Evolutionary conservation across 2,888 invertebrate species (phyloP), one percentile per base, ranked within the genome.

Genomic region (Gortyna flavago): DNA sequence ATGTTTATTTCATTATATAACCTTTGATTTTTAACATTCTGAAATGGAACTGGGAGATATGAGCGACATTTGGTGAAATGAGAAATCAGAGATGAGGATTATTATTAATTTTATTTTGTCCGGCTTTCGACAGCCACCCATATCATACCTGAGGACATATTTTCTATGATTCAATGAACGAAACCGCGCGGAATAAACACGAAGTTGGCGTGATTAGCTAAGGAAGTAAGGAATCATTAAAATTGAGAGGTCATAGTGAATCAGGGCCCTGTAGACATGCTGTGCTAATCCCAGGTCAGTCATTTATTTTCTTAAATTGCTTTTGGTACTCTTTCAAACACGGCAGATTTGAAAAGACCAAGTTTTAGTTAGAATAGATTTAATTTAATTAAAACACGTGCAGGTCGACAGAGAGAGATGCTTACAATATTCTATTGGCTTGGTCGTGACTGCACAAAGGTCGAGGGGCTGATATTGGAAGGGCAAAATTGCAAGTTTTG

Each of bases 1-100:
- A 77, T 81, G 72, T 75, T 75, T 74, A 80, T 81, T 81, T 81
- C 80, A 79, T 77, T 72, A 80, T 61, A n/a, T 64, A 16, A 62
- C 51, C 62, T 83, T 79, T 62, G 51, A 68, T 81, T 83, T 77
- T 68, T 79, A 66, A 25, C 7, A 44, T 81, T 76, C 29, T 51
- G 9, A 38, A 61, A 13, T 77, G 65, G 65, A 29, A 32, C 2
- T 38, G 38, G 8, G 35, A 76, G n/a, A n/a, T 44, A 77, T 70
- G 3, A 61, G 16, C 21, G 35, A 29, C 2, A 32, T 80, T 62
- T 54, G 8, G 7, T 29, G 9, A 38, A 68, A 79, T 54, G 29
- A 78, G 25, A 38, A 29, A 72, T 51, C 62, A 25, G 13, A 21
- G 29, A 18, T 7, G n/a, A 35, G 1, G 35, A 11, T 35, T 25